These are phyloP conservation scores for Neomorphus geoffroyi DNA, from an alignment of 2,797 vertebrate species.

Conservation along the genomic window DNA sequence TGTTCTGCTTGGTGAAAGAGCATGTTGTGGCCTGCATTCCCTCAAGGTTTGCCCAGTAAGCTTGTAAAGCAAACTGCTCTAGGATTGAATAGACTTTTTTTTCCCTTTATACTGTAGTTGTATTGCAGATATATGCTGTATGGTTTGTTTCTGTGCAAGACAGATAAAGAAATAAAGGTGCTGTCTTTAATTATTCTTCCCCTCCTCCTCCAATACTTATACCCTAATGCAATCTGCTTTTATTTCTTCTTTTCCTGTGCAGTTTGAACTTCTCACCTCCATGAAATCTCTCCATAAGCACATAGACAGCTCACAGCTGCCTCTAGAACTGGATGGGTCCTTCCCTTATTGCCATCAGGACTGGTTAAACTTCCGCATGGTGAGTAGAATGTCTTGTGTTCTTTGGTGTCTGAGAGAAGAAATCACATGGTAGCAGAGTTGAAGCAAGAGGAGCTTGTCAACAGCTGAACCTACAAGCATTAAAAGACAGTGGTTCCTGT, in stretches of 20 bases:
- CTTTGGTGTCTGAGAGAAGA: not conserved
- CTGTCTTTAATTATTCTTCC: not conserved
- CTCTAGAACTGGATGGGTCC: slow-evolving; percentile 84
- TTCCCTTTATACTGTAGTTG: not conserved
- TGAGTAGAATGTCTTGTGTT: slow-evolving; percentile 61
- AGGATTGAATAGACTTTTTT: not conserved
- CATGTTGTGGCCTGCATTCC: slow-evolving; percentile 22
- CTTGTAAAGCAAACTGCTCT: not conserved
- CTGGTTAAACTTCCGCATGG: slow-evolving; percentile 90
- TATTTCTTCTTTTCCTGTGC: not conserved
- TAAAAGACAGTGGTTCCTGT: not conserved
- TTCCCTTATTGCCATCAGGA: slow-evolving; percentile 86
- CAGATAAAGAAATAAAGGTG: not conserved
- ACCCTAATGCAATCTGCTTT: not conserved
- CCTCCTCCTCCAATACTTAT: not conserved
- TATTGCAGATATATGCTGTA: not conserved
- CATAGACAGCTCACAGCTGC: slow-evolving; percentile 83
- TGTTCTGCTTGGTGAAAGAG: slow-evolving; percentile 1
- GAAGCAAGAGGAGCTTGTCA: not conserved
- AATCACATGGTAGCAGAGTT: not conserved
- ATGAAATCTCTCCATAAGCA: slow-evolving; percentile 86
- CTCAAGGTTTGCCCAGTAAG: not conserved
- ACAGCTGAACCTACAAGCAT: not conserved
- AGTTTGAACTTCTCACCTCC: slow-evolving; percentile 87
- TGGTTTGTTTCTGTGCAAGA: not conserved